These are phyloP conservation scores for Scolanthus callimorphus DNA, from an alignment of 92 coral and sea anemone species.

Conservation along the genomic window DNA sequence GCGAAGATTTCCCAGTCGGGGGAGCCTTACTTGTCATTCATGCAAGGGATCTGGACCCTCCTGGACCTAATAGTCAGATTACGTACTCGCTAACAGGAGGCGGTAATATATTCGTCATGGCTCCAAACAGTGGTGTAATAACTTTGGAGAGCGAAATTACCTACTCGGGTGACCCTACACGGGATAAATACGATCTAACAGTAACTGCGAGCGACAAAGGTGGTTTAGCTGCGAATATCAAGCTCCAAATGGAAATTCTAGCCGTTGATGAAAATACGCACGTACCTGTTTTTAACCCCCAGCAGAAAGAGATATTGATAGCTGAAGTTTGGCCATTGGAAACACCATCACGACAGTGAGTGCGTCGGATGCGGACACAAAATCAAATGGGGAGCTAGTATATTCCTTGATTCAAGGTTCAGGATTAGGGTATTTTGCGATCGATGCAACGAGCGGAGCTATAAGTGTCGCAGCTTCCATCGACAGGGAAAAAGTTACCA, in stretches of 20 bases:
- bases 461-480: slow-evolving; percentile 39
- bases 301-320: slow-evolving; percentile 16
- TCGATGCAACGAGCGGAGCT: slow-evolving; percentile 46
- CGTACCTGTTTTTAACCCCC: slow-evolving; percentile 57
- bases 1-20: slow-evolving; percentile 67
- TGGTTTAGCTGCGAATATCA: slow-evolving; percentile 18
- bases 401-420: slow-evolving; percentile 67
- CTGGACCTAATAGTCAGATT: slow-evolving; percentile 41
- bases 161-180: slow-evolving; percentile 8
- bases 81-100: slow-evolving; percentile 45
- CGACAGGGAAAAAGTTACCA: slow-evolving; percentile 58
- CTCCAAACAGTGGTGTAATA: slow-evolving; percentile 51
- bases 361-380: slow-evolving; percentile 46
- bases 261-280: slow-evolving; percentile 63
- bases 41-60: slow-evolving; percentile 58
- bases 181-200: slow-evolving; percentile 21
- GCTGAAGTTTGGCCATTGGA: slow-evolving; percentile 39
- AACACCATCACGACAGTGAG: slow-evolving; percentile 15
- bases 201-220: slow-evolving; percentile 40
- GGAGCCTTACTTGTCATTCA: slow-evolving; percentile 56
- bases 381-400: slow-evolving; percentile 36
- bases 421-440: slow-evolving; percentile 62
- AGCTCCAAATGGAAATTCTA: slow-evolving; percentile 40
- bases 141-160: slow-evolving; percentile 25
- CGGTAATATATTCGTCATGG: slow-evolving; percentile 37